phyloP scores from a whole-genome alignment of 1,140 invertebrate species.

The Drosophila equinoxialis region DNA sequence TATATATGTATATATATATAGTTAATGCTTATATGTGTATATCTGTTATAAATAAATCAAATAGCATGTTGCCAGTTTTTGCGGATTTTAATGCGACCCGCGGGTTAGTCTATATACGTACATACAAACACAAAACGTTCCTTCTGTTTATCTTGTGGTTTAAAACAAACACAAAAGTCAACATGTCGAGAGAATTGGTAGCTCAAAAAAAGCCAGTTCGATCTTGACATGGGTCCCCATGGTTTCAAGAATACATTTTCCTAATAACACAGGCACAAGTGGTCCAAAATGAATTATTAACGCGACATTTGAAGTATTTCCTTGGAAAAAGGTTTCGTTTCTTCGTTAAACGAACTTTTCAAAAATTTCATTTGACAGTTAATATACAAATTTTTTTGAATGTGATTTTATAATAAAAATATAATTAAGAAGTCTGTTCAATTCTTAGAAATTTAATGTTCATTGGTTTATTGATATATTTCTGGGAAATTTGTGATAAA shows the following conservation, averaged over 20 bases:
- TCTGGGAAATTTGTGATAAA: no score
- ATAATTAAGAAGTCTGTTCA: not conserved
- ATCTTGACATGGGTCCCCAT: conserved; percentile 47
- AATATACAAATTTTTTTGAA: not conserved
- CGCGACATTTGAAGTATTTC: conserved; percentile 1
- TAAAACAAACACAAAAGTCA: conserved; percentile 29
- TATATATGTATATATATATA: conserved; percentile 8
- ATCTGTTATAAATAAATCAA: conserved; percentile 73
- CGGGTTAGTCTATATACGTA: conserved; percentile 26
- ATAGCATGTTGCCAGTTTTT: conserved; percentile 59
- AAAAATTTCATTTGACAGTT: not conserved
- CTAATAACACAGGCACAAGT: not conserved
- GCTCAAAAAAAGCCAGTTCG: conserved; percentile 1
- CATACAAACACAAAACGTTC: not conserved
- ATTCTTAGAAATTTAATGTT: not conserved
- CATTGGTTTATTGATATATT: no score
- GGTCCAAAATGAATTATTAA: conserved; percentile 5
- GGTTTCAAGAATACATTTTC: not conserved
- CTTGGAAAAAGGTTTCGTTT: not conserved
- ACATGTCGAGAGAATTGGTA: conserved; percentile 3
- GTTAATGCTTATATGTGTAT: conserved; percentile 26
- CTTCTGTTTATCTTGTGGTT: conserved; percentile 64
- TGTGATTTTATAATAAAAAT: not conserved
- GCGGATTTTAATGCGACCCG: conserved; percentile 55
- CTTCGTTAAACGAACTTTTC: not conserved